A percentile compares a stretch with the other conserved stretches of the same genome.
Evolutionary conservation across 2,113 vertebrate species (phyloP).

Genomic region (Oryzias celebensis): DNA sequence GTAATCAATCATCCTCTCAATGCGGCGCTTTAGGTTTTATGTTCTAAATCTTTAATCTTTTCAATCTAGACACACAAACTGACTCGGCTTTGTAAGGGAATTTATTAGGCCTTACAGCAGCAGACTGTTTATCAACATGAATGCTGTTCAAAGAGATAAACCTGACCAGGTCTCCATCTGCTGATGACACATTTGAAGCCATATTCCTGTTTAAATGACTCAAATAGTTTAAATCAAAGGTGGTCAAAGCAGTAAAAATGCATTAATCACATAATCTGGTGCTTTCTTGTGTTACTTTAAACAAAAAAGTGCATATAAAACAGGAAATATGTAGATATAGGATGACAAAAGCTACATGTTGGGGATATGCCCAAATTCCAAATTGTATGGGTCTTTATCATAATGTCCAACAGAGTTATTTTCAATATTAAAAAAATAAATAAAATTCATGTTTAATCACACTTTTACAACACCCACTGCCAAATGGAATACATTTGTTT

Average conservation of each 20-base stretch:
- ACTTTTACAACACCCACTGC: neutral
- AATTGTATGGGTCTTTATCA: slow-evolving; percentile 29
- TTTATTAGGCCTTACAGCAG: slow-evolving; percentile 83
- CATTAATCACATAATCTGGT: slow-evolving; percentile 45
- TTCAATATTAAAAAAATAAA: slow-evolving; percentile 4
- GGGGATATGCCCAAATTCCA: slow-evolving; percentile 38
- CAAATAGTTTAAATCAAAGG: slow-evolving; percentile 44
- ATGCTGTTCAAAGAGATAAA: slow-evolving; percentile 55
- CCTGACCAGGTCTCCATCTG: slow-evolving; percentile 25
- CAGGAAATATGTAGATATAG: slow-evolving; percentile 35
- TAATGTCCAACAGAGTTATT: slow-evolving; percentile 5
- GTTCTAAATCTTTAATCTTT: neutral
- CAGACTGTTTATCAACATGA: slow-evolving; percentile 80
- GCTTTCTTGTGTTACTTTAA: slow-evolving; percentile 43
- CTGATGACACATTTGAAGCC: slow-evolving; percentile 36
- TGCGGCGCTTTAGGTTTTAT: too few species aligned
- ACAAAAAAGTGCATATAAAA: slow-evolving; percentile 26
- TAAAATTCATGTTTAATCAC: neutral
- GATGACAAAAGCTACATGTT: slow-evolving; percentile 35
- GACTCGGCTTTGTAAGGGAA: slow-evolving; percentile 34
- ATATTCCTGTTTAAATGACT: slow-evolving; percentile 38
- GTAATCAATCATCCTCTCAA: too few species aligned
- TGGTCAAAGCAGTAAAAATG: slow-evolving; percentile 38
- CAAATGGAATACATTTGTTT: slow-evolving; percentile 36
- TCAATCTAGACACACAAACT: slow-evolving; percentile 17